These are phyloP conservation scores for Opisthograptis luteolata DNA, from an alignment of 2,888 invertebrate species.

Conservation along the genomic window DNA sequence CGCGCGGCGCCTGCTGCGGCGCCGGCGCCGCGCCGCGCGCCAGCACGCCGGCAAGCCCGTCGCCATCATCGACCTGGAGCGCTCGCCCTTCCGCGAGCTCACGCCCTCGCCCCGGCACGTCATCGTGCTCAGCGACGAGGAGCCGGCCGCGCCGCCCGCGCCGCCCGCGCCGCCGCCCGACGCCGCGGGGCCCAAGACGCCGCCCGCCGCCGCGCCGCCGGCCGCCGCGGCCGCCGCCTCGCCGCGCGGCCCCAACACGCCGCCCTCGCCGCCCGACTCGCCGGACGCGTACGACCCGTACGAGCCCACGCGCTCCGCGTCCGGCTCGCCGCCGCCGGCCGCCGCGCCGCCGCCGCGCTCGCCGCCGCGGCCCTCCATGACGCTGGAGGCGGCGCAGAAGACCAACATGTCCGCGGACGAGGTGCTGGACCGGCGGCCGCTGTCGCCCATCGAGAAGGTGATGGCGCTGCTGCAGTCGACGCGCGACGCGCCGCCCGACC, in stretches of 20 bases:
- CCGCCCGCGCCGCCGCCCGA: slow-evolving; percentile 39
- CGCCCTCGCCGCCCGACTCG: slow-evolving; percentile 84
- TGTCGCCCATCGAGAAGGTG: slow-evolving; percentile 85
- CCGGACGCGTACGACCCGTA: slow-evolving; percentile 96
- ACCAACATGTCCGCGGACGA: slow-evolving; percentile 78
- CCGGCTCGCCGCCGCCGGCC: slow-evolving; percentile 70
- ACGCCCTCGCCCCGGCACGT: slow-evolving; percentile 92
- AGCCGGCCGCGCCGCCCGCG: slow-evolving; percentile 67
- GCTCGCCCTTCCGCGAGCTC: slow-evolving; percentile 93
- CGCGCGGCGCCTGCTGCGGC: slow-evolving; percentile 39
- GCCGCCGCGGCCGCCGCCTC: slow-evolving; percentile 85
- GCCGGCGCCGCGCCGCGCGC: slow-evolving; percentile 37
- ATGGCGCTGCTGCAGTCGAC: slow-evolving; percentile 84
- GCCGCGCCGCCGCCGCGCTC: slow-evolving; percentile 33
- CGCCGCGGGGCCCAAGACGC: slow-evolving; percentile 80
- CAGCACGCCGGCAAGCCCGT: slow-evolving; percentile 87
- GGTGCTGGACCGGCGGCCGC: slow-evolving; percentile 71
- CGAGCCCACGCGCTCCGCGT: slow-evolving; percentile 93
- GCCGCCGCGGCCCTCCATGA: slow-evolving; percentile 55
- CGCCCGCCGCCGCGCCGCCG: slow-evolving; percentile 86
- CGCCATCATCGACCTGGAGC: slow-evolving; percentile 93
- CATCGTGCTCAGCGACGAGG: slow-evolving; percentile 93
- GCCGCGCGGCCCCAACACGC: slow-evolving; percentile 88
- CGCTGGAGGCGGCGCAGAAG: slow-evolving; percentile 77
- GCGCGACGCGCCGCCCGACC: slow-evolving; percentile 72